These are phyloP conservation scores for Hydrocynus forskahlii DNA, from an alignment of 2,797 vertebrate species.

Conservation along the genomic window DNA sequence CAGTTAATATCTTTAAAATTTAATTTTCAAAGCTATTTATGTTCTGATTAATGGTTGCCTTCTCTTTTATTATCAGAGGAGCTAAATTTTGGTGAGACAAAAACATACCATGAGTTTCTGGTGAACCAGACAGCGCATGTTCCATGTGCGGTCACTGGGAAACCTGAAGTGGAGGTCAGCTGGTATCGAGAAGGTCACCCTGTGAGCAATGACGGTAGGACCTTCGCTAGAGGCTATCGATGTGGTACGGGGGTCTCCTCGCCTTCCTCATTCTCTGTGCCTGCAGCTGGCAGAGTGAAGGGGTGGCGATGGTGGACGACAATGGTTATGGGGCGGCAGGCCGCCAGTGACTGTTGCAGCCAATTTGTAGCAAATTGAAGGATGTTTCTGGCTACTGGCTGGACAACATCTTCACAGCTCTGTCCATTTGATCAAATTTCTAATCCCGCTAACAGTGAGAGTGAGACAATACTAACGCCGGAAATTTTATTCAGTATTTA, in stretches of 20 bases:
- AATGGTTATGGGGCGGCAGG: constrained; percentile 20
- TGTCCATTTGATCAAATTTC: constrained; percentile 6
- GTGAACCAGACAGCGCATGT: constrained; percentile 63
- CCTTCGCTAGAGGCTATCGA: constrained; percentile 22
- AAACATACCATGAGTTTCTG: constrained; percentile 75
- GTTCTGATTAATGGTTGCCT: neutral
- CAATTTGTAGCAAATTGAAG: constrained; percentile 48
- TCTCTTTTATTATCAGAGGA: constrained; percentile 64
- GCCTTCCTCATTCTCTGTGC: constrained; percentile 36
- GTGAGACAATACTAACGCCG: neutral
- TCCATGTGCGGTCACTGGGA: constrained; percentile 70
- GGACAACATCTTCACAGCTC: constrained; percentile 45
- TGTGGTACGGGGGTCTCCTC: constrained; percentile 46
- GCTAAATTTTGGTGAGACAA: constrained; percentile 67
- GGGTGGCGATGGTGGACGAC: constrained; percentile 45
- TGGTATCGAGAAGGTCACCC: constrained; percentile 63
- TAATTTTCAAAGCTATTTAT: too few relatives aligned
- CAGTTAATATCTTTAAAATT: too few relatives aligned
- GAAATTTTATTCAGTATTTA: neutral
- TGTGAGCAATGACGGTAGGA: constrained; percentile 67
- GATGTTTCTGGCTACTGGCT: constrained; percentile 38
- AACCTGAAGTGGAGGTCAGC: constrained; percentile 66
- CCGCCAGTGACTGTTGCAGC: neutral
- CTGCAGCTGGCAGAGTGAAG: constrained; percentile 37
- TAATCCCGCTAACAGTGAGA: neutral